These are phyloP conservation scores for Homalodisca vitripennis DNA, from an alignment of 1,140 invertebrate species.

Conservation along the genomic window DNA sequence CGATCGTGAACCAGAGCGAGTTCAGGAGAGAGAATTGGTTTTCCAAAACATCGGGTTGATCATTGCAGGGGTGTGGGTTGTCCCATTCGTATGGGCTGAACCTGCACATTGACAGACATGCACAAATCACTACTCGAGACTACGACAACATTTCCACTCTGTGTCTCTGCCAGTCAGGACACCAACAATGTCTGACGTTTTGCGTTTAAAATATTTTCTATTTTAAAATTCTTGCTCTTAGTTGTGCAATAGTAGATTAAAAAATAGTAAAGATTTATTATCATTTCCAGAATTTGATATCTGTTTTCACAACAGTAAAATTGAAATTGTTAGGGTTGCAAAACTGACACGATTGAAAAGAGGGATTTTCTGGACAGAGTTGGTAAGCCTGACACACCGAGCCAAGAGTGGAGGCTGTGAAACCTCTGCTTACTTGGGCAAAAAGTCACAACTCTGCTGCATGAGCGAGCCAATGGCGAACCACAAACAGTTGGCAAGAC, in stretches of 20 bases:
- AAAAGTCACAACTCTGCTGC: conserved; percentile 89
- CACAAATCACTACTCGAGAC: conserved; percentile 26
- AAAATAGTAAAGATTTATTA: too few species aligned
- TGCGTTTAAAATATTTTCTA: too few species aligned
- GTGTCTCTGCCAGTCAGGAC: background rate
- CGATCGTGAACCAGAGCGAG: conserved; percentile 86
- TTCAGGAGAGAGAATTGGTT: conserved; percentile 89
- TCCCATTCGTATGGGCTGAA: conserved; percentile 91
- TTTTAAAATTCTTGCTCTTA: too few species aligned
- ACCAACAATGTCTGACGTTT: too few species aligned
- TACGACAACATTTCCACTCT: conserved; percentile 10
- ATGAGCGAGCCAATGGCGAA: conserved; percentile 93
- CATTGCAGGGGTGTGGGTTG: conserved; percentile 76
- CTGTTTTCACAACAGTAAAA: too few species aligned
- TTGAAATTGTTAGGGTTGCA: too few species aligned
- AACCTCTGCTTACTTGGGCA: conserved; percentile 75
- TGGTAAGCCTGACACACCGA: too few species aligned
- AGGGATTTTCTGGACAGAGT: too few species aligned
- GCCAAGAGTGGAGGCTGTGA: background rate
- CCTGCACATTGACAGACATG: conserved; percentile 53
- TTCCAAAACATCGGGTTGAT: conserved; percentile 73
- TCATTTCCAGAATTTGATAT: too few species aligned
- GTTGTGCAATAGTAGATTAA: too few species aligned
- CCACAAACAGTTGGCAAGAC: conserved; percentile 91
- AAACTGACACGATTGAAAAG: too few species aligned